phyloP scores from a whole-genome alignment of 2,797 vertebrate genomes.

The Xenopus petersii region DNA sequence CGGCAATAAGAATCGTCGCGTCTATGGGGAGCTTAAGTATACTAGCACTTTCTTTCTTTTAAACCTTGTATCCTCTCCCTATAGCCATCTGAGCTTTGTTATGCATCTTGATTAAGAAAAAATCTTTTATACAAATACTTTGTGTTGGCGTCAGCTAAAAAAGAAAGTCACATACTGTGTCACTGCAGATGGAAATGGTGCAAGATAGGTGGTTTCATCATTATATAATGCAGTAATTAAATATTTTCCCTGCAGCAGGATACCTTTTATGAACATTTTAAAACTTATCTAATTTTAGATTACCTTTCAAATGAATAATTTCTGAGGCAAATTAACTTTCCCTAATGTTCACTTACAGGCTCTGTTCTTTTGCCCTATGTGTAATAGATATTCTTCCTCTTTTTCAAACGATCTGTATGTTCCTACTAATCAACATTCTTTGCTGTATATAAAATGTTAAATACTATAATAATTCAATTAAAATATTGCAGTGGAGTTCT shows the following conservation, averaged over 20 bases:
- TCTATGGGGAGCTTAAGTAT: too few species aligned
- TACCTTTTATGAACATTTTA: neutral
- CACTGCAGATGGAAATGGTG: neutral
- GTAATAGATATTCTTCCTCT: neutral
- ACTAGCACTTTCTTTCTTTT: too few species aligned
- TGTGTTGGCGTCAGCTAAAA: neutral
- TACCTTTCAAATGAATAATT: neutral
- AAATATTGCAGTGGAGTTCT: constrained; percentile 36
- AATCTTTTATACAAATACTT: too few species aligned
- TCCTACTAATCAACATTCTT: neutral
- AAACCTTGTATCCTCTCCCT: neutral
- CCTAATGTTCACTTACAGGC: neutral
- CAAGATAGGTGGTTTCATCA: neutral
- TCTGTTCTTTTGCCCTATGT: neutral
- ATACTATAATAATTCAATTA: constrained; percentile 36
- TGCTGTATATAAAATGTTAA: constrained; percentile 26
- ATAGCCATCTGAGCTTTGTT: neutral
- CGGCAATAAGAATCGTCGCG: too few species aligned
- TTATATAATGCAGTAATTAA: neutral
- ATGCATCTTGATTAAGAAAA: neutral
- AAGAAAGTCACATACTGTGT: neutral
- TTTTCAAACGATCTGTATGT: constrained; percentile 1
- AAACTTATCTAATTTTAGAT: neutral
- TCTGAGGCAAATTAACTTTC: neutral
- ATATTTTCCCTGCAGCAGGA: neutral